Evolutionary conservation across 2,888 invertebrate species (phyloP).

Genomic region (Rhagonycha lutea): DNA sequence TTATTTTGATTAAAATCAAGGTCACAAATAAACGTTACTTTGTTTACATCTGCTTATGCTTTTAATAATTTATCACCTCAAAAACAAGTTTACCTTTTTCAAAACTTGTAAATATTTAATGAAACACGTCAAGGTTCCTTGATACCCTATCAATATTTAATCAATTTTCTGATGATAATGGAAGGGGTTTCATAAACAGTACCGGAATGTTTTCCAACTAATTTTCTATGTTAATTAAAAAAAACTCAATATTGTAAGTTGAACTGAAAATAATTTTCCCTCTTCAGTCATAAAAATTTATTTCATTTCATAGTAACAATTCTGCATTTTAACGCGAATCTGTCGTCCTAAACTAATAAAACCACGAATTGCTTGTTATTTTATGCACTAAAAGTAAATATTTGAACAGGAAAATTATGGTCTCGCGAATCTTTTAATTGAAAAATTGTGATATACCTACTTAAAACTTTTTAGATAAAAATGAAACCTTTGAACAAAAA

Average conservation of each 20-base stretch:
- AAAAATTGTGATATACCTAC: too few relatives aligned
- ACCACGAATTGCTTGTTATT: too few relatives aligned
- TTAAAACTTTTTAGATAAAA: not conserved
- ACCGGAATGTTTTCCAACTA: too few relatives aligned
- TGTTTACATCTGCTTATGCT: not conserved
- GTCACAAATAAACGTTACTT: not conserved
- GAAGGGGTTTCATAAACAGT: not conserved
- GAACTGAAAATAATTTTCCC: too few relatives aligned
- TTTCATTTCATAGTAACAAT: too few relatives aligned
- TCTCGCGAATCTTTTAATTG: too few relatives aligned
- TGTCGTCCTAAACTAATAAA: too few relatives aligned
- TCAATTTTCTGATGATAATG: not conserved
- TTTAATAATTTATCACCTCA: not conserved
- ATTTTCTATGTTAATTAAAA: too few relatives aligned
- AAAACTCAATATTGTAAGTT: too few relatives aligned
- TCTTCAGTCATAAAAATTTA: too few relatives aligned
- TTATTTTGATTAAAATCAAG: not conserved
- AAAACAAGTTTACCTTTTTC: not conserved
- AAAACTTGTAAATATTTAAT: conserved; percentile 7
- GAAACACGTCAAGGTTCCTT: not conserved
- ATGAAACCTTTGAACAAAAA: not conserved
- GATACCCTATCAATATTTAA: not conserved
- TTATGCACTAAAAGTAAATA: not conserved
- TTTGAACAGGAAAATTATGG: not conserved
- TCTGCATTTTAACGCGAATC: too few relatives aligned